Evolutionary conservation across 2,113 vertebrate species (phyloP).

Genomic region (Dasyprocta punctata): DNA sequence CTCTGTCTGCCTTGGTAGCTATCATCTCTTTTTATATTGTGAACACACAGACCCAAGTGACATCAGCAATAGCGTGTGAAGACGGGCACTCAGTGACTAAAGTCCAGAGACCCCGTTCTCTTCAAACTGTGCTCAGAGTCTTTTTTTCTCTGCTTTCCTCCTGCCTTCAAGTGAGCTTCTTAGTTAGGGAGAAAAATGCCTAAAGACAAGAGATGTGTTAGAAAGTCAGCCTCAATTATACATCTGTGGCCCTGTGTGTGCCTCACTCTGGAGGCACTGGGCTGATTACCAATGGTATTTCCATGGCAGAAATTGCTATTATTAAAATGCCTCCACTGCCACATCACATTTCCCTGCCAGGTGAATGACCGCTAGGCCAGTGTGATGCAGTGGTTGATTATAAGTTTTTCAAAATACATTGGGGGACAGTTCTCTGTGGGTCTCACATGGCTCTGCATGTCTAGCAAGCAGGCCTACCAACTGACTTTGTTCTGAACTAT

Average conservation of each 20-base stretch:
- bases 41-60: not conserved
- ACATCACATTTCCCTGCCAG: not conserved
- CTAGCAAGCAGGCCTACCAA: not conserved
- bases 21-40: not conserved
- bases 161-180: slow-evolving; percentile 8
- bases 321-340: not conserved
- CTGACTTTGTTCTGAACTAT: not conserved
- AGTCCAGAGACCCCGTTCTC: not conserved
- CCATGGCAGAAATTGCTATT: not conserved
- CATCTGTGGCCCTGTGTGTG: not conserved
- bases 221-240: slow-evolving; percentile 4
- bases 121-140: not conserved
- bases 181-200: not conserved
- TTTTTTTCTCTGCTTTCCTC: not conserved
- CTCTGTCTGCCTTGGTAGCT: not conserved
- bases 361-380: not conserved
- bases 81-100: not conserved
- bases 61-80: not conserved
- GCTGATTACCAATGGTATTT: not conserved
- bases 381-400: not conserved
- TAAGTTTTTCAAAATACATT: not conserved
- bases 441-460: not conserved
- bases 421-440: not conserved
- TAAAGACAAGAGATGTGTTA: not conserved
- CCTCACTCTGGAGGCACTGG: not conserved